phyloP scores from a whole-genome alignment of 2,113 vertebrate species.

The Furnarius figulus region DNA sequence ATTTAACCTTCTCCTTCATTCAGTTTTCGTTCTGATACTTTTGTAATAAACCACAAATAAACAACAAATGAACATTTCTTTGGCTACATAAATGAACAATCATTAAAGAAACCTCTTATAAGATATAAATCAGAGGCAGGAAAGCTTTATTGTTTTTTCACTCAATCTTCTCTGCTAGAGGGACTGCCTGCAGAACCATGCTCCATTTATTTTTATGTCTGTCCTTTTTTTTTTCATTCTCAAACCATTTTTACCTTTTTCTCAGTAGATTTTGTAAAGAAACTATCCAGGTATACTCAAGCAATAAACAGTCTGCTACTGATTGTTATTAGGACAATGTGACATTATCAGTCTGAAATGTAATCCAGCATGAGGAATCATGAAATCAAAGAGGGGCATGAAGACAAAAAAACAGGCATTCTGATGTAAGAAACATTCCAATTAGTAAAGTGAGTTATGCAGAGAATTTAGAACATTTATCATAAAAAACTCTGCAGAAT shows the following conservation, averaged over 20 bases:
- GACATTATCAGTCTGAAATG: constrained; percentile 30
- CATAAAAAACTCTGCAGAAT: neutral
- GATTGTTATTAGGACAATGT: neutral
- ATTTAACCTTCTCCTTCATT: constrained; percentile 68
- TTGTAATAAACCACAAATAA: constrained; percentile 62
- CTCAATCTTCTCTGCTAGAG: neutral
- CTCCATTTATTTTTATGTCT: constrained; percentile 39
- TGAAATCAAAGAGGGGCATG: neutral
- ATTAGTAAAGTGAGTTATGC: constrained; percentile 40
- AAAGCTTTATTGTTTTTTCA: neutral
- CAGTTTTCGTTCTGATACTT: constrained; percentile 60
- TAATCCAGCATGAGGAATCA: constrained; percentile 29
- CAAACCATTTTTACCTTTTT: constrained; percentile 25
- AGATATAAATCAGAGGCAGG: constrained; percentile 54
- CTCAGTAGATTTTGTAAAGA: constrained; percentile 37
- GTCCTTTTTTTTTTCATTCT: neutral
- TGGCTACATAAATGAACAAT: constrained; percentile 42
- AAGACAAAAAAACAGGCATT: constrained; percentile 25
- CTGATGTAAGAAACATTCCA: neutral
- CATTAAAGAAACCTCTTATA: constrained; percentile 58
- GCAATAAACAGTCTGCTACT: neutral
- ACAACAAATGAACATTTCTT: constrained; percentile 55
- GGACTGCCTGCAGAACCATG: neutral
- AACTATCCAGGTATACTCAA: neutral
- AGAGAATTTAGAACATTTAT: neutral